Evolutionary conservation across 2,888 invertebrate genomes (phyloP), one percentile per base, ranked within the genome.

Genomic region (Sarcophaga variegata): DNA sequence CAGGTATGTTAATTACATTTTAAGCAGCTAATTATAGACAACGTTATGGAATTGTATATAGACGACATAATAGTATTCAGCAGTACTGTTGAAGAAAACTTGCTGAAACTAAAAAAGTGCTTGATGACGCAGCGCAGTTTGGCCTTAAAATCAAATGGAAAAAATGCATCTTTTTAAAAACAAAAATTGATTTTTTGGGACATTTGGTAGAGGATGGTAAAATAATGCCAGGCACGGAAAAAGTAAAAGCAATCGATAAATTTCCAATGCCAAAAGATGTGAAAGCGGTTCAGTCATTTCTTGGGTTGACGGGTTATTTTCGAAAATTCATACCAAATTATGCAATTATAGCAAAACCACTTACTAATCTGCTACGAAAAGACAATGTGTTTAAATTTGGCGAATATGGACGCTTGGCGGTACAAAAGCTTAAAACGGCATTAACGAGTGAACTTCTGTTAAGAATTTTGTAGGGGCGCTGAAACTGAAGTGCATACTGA

Each of bases 221-320:
- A 75, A 62, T 76, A 17, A 64, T 22, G 59, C 80, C 74, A 3
- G 49, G 49, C 4, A 49, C 12, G 14, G 49, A 49, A 49, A 49
- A 49, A 49, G 49, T 49, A 14, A 49, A 49, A 49, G 49, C 49
- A 14, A 14, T 49, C 4, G 49, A 49, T 14, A 49, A 49, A 6
- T 91, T 90, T 85, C 90, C 89, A 11, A 75, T 45, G 17, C 90
- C 91, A 2, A 85, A 70, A n/a, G 89, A 85, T 67, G 75, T 89
- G 2, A 89, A 90, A 63, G 80, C 89, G 25, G 70, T 91, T 0
- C 86, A 90, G 20, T 89, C 89, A 70, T 91, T 91, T 76, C 71
- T 91, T 17, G 91, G 90, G 84, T 54, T 69, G 2, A 83, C 78
- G 8, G 85, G 85, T 6, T 85, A 77, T 67, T 81, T 85, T 66